phyloP scores from a whole-genome alignment of 2,888 invertebrate species.

The Pyrocoelia pectoralis region DNA sequence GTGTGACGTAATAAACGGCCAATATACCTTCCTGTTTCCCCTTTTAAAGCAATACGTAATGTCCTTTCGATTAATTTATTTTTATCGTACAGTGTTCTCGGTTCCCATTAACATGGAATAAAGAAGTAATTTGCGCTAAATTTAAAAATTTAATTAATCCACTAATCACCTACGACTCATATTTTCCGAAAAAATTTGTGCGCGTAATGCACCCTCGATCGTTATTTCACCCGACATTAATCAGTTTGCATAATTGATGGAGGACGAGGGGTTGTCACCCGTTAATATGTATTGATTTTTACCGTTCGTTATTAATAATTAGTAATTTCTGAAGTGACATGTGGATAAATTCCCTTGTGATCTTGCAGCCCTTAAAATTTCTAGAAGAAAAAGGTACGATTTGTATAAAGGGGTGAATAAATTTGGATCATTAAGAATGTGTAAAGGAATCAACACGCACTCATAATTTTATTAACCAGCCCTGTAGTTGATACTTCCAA shows the following conservation, averaged over 20 bases:
- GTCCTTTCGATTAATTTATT: slow-evolving; percentile 21
- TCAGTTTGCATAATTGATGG: slow-evolving; percentile 19
- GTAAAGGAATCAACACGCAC: slow-evolving; percentile 10
- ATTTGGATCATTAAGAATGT: background rate
- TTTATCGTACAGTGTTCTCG: slow-evolving; percentile 11
- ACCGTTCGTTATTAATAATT: slow-evolving; percentile 24
- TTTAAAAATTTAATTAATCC: background rate
- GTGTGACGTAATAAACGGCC: slow-evolving; percentile 35
- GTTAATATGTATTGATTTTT: slow-evolving; percentile 11
- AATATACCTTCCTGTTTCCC: slow-evolving; percentile 32
- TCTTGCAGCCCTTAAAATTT: slow-evolving; percentile 10
- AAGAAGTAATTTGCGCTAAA: background rate
- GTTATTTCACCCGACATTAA: slow-evolving; percentile 15
- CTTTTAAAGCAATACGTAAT: slow-evolving; percentile 19
- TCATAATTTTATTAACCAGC: slow-evolving; percentile 11
- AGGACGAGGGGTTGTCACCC: no score
- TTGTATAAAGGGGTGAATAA: slow-evolving; percentile 14
- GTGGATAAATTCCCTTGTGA: slow-evolving; percentile 9
- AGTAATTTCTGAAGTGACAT: slow-evolving; percentile 10
- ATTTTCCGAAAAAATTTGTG: no score
- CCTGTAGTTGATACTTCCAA: background rate
- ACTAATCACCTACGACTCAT: background rate
- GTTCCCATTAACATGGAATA: slow-evolving; percentile 2
- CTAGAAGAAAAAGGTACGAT: background rate
- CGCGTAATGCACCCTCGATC: no score